Percentiles rank a stretch among this genome's conserved stretches.
Conservation (phyloP, 2,797 vertebrate species). For the Pantherophis vulpinus region DNA sequence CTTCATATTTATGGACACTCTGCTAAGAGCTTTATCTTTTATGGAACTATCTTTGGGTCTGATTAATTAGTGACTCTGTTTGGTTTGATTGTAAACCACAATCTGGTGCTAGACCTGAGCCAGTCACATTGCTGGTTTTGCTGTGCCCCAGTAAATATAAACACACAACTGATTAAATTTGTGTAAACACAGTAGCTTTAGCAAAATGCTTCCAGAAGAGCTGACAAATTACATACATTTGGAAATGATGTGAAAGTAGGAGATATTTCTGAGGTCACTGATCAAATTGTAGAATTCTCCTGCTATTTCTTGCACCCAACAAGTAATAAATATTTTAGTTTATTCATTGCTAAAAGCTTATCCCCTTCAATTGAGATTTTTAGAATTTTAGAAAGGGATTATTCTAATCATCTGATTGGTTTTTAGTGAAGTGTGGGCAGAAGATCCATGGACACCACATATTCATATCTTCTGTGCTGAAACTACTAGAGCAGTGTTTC, state of each 20-base stretch:
- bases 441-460: not conserved
- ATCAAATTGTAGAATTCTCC: conserved; percentile 24
- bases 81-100: conserved; percentile 72
- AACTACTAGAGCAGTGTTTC: not conserved
- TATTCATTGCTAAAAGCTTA: conserved; percentile 27
- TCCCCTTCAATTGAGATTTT: not conserved
- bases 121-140: conserved; percentile 70
- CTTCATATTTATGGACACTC: conserved; percentile 54
- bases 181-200: conserved; percentile 69
- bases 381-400: conserved; percentile 17
- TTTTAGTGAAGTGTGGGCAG: not conserved
- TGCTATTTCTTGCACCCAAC: conserved; percentile 49
- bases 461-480: not conserved
- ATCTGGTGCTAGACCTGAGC: conserved; percentile 72
- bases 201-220: conserved; percentile 58
- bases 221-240: conserved; percentile 54
- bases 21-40: conserved; percentile 57
- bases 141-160: conserved; percentile 64
- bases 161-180: conserved; percentile 69
- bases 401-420: conserved; percentile 31
- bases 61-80: conserved; percentile 76
- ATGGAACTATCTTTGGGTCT: conserved; percentile 69
- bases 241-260: conserved; percentile 33
- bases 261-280: not conserved
- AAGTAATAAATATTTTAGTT: conserved; percentile 48